These are phyloP conservation scores for Epicauta chinensis DNA, from an alignment of 1,140 invertebrate species.

Conservation along the genomic window DNA sequence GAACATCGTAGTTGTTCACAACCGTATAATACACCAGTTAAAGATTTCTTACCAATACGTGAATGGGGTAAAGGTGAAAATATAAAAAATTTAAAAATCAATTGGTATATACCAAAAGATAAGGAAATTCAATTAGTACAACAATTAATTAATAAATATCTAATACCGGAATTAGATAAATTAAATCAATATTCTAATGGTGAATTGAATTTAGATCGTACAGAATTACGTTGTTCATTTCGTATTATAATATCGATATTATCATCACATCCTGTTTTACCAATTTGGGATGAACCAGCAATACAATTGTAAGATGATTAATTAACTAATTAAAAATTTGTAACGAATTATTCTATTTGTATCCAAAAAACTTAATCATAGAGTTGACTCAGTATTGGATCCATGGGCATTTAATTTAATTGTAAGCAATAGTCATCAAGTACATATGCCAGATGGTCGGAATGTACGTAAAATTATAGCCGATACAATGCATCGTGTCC, in stretches of 20 bases:
- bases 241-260: conserved; percentile 47
- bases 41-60: conserved; percentile 69
- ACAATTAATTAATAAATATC: conserved; percentile 58
- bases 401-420: conserved; percentile 41
- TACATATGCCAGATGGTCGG: conserved; percentile 55
- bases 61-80: conserved; percentile 75
- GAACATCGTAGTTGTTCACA: conserved; percentile 57
- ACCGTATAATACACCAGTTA: conserved; percentile 56
- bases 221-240: conserved; percentile 41
- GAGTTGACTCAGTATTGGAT: conserved; percentile 36
- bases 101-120: conserved; percentile 70
- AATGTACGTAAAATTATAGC: conserved; percentile 55
- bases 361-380: conserved; percentile 7
- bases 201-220: conserved; percentile 37
- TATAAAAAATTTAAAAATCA: conserved; percentile 57
- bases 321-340: too few species aligned
- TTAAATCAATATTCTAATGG: conserved; percentile 48
- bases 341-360: not conserved
- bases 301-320: conserved; percentile 46
- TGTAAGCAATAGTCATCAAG: conserved; percentile 40
- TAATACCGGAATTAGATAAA: conserved; percentile 49
- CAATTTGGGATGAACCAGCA: conserved; percentile 53
- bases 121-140: conserved; percentile 63
- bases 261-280: conserved; percentile 53
- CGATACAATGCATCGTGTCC: conserved; percentile 48